A percentile compares a stretch with the other conserved stretches of the same genome.
These are phyloP conservation scores for Campaea margaritaria DNA, from an alignment of 2,888 invertebrate genomes.

Conservation along the genomic window DNA sequence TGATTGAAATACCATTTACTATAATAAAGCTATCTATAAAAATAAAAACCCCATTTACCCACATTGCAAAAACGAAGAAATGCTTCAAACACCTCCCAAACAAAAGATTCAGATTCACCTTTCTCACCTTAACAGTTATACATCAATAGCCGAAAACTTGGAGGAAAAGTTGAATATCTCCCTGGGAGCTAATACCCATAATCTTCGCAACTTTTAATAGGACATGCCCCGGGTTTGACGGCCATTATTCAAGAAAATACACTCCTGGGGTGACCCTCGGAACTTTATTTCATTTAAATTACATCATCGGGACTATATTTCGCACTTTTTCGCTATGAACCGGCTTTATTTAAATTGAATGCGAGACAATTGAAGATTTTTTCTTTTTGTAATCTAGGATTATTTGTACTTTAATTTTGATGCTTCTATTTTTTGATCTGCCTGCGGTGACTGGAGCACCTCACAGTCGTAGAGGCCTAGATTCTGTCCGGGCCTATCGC, in stretches of 20 bases:
- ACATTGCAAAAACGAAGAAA: not conserved
- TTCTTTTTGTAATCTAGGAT: conserved; percentile 1
- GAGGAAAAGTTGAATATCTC: conserved; percentile 74
- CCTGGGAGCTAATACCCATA: conserved; percentile 79
- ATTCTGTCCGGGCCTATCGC: too few relatives aligned
- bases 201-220: conserved; percentile 84
- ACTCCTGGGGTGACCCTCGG: conserved; percentile 56
- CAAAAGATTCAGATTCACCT: conserved; percentile 28
- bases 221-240: conserved; percentile 76
- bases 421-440: too few relatives aligned
- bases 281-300: conserved; percentile 46
- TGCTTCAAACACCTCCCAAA: conserved; percentile 15
- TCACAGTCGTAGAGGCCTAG: too few relatives aligned
- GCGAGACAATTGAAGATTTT: conserved; percentile 10
- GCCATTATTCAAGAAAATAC: conserved; percentile 80
- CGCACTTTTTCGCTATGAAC: conserved; percentile 1
- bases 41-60: too few relatives aligned
- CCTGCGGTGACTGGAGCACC: too few relatives aligned
- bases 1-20: too few relatives aligned
- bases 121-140: conserved; percentile 20
- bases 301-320: conserved; percentile 41
- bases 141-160: conserved; percentile 51
- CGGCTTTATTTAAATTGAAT: conserved; percentile 17
- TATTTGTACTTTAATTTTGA: not conserved
- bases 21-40: too few relatives aligned